These are phyloP conservation scores for Hippasteria phrygiana DNA, from an alignment of 53 echinoderm and acorn worm genomes.

Conservation along the genomic window DNA sequence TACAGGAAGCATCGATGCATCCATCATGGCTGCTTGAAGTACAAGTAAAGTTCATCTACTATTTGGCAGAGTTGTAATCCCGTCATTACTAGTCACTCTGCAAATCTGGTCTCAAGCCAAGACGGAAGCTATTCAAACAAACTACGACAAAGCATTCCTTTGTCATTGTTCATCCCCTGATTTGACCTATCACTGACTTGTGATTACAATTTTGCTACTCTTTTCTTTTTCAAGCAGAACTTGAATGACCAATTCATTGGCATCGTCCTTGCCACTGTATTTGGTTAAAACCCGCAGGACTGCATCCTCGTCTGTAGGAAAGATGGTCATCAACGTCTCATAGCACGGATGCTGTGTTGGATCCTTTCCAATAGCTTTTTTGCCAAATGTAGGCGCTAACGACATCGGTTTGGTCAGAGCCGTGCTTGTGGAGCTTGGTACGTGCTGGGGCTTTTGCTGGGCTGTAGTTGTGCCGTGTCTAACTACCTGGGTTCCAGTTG, in stretches of 20 bases:
- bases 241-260: background rate
- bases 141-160: no score
- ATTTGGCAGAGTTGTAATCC: no score
- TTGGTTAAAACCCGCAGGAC: background rate
- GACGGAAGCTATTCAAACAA: no score
- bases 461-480: background rate
- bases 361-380: background rate
- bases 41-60: no score
- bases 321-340: background rate
- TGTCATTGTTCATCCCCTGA: no score
- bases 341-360: background rate
- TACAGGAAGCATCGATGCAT: no score
- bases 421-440: background rate
- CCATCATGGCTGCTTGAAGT: no score
- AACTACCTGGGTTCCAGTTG: background rate
- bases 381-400: background rate
- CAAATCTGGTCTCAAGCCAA: no score
- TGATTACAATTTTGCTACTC: background rate
- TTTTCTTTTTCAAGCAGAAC: constrained; percentile 18
- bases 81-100: no score
- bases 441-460: background rate
- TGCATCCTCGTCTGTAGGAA: constrained; percentile 1
- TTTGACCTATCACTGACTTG: no score
- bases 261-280: background rate
- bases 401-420: background rate